Evolutionary conservation across 2,797 vertebrate genomes (phyloP), one percentile per base, ranked within the genome.

Genomic region (Callimico goeldii): DNA sequence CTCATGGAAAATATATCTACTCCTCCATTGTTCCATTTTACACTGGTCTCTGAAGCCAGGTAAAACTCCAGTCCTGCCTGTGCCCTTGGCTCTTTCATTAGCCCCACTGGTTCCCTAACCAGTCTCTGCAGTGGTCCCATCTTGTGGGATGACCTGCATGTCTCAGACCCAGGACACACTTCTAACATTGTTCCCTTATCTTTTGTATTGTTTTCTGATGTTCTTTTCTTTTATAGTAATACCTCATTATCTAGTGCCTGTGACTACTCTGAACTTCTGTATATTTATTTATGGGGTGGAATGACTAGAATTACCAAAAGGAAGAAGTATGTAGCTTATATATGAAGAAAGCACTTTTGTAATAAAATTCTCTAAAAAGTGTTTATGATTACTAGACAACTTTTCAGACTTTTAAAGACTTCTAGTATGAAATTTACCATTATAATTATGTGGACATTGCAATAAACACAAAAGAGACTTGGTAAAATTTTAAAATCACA

Each of bases 181-280:
- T 94, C 39, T 86, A 88, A 36, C 4, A 46, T n/a, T 2, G 1
- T 39, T 55, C 13, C 24, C n/a, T 73, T 64, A 58, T 80, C 33
- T 84, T 81, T 90, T 88, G 41, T 57, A 30, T 92, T 90, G 46
- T 83, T 92, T 90, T 83, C 20, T 81, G 72, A 50, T 9, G 43
- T 61, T 76, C 2, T 93, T 89, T 93, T 5, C 15, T 86, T 91
- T 33, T 39, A 33, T 1, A 89, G 4, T 50, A 91, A 81, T 19
- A 15, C 48, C 24, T 55, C 28, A 43, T 89, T 14, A 72, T 36
- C 41, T 12, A 4, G 1, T 73, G 48, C n/a, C 28, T 95, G 1
- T 86, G 26, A 76, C 17, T 73, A 46, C 15, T 30, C 2, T 70
- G 2, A 33, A 57, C 33, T 22, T 72, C 41, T 22, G 48, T 30